These are phyloP conservation scores for Eilema sororculum DNA, from an alignment of 2,888 invertebrate genomes.

Conservation along the genomic window DNA sequence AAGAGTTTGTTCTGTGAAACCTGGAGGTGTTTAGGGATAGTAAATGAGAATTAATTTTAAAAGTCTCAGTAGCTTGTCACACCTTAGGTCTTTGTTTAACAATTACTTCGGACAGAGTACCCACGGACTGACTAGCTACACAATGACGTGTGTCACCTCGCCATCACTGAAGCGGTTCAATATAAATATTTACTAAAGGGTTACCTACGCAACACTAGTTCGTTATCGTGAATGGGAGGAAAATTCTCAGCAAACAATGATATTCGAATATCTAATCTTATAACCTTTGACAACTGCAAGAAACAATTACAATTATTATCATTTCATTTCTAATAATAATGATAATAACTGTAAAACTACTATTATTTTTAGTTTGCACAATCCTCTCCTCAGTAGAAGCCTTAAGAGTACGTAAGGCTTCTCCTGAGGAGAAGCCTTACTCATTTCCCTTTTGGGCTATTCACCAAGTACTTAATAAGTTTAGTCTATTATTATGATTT, in stretches of 20 bases:
- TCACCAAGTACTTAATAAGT: no score
- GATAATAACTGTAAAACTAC: no score
- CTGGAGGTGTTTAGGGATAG: neutral
- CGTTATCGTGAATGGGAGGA: neutral
- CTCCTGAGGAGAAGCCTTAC: neutral
- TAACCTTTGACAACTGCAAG: no score
- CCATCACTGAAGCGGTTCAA: neutral
- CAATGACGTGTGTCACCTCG: neutral
- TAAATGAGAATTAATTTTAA: neutral
- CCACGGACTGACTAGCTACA: neutral
- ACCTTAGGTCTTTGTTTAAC: neutral
- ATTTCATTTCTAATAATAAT: no score
- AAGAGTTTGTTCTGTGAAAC: neutral
- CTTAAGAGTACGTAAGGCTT: neutral
- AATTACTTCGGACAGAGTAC: neutral
- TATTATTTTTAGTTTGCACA: neutral
- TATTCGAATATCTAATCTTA: no score
- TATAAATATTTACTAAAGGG: constrained; percentile 1
- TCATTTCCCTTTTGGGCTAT: neutral
- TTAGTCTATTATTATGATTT: no score
- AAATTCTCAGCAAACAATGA: neutral
- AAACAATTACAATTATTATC: no score
- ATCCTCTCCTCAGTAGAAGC: neutral
- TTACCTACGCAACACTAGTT: neutral
- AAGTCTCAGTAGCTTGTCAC: neutral